Percentiles rank a stretch among this genome's conserved stretches.
Evolutionary conservation across 1,140 invertebrate genomes (phyloP).

Genomic region (Zelostemma sp.): DNA sequence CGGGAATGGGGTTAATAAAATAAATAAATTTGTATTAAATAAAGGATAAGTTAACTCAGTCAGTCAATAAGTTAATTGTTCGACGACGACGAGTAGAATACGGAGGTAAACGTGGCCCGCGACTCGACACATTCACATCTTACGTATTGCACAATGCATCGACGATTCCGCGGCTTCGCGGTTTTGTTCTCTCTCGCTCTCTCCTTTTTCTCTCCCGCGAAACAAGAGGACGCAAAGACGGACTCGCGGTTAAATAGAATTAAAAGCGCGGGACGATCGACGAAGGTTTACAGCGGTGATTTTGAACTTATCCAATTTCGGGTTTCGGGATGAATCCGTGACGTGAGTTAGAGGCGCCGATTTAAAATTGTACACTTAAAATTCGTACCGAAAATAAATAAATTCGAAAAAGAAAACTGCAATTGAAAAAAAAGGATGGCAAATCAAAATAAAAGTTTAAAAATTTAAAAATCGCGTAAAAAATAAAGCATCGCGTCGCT

Average conservation of each 20-base stretch:
- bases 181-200: conserved; percentile 3
- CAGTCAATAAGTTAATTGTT: conserved; percentile 63
- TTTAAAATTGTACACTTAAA: not conserved
- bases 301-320: too few species aligned
- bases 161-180: not conserved
- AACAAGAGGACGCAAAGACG: not conserved
- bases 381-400: not conserved
- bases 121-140: not conserved
- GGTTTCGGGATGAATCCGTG: too few species aligned
- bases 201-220: conserved; percentile 1
- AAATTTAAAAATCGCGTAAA: not conserved
- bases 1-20: conserved; percentile 63
- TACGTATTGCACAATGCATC: conserved; percentile 1
- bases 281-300: not conserved
- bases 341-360: too few species aligned
- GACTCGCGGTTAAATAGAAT: too few species aligned
- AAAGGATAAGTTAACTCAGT: conserved; percentile 64
- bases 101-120: not conserved
- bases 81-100: not conserved
- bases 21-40: conserved; percentile 68
- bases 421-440: not conserved
- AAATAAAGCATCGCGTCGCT: conserved; percentile 13
- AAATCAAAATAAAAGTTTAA: not conserved
- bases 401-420: not conserved
- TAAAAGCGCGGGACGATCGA: not conserved